phyloP scores from a whole-genome alignment of 2,888 invertebrate species.

The Leuctra nigra region DNA sequence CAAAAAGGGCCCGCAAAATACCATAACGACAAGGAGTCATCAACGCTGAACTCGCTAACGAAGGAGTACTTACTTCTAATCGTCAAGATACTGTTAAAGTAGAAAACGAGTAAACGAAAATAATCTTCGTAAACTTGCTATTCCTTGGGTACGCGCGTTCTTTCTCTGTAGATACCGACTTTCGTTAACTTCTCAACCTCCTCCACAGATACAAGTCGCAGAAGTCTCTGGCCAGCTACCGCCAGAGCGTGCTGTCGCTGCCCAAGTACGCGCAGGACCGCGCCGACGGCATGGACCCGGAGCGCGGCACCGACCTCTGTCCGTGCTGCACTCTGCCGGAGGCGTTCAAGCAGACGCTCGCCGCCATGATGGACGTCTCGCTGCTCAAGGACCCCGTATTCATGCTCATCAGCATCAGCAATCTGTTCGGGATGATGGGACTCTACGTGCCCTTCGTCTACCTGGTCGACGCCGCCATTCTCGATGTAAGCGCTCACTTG shows the following conservation, averaged over 20 bases:
- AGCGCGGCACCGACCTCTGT: constrained; percentile 57
- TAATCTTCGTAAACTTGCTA: no score
- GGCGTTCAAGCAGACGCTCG: constrained; percentile 74
- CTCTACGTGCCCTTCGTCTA: constrained; percentile 96
- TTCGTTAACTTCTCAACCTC: no score
- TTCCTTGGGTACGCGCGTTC: no score
- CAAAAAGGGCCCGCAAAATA: no score
- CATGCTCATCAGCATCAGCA: constrained; percentile 86
- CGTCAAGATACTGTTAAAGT: no score
- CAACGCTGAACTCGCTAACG: no score
- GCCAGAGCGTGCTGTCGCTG: constrained; percentile 85
- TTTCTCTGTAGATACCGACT: no score
- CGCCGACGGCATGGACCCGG: constrained; percentile 43
- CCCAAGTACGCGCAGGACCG: constrained; percentile 54
- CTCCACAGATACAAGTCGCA: constrained; percentile 78
- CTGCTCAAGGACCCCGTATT: constrained; percentile 84
- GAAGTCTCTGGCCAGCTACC: constrained; percentile 81
- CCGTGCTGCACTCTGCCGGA: constrained; percentile 72
- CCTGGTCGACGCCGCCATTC: constrained; percentile 72
- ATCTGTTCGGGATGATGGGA: constrained; percentile 95
- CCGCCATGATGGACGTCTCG: constrained; percentile 87
- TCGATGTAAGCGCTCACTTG: constrained; percentile 50
- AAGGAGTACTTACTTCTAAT: no score
- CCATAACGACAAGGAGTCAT: no score
- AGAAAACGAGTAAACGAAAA: no score